A percentile compares a stretch with the other conserved stretches of the same genome.
phyloP scores from a whole-genome alignment of 1,140 invertebrate species.

The Pygmarrhopalites habei region DNA sequence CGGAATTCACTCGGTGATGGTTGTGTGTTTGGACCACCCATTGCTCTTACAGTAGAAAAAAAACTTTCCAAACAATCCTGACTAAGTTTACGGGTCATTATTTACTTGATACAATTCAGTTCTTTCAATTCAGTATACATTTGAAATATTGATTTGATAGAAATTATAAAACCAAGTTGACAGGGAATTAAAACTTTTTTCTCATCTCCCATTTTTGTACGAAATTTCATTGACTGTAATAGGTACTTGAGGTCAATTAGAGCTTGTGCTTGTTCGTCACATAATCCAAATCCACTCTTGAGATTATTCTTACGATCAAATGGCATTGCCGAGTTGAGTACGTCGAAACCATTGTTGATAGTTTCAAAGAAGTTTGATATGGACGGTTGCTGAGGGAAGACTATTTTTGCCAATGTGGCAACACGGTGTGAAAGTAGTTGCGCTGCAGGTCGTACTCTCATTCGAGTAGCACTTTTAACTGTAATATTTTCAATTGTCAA shows the following conservation, averaged over 20 bases:
- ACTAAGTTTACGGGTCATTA: conserved; percentile 40
- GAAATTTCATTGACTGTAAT: conserved; percentile 5
- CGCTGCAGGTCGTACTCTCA: conserved; percentile 27
- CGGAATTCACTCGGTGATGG: conserved; percentile 38
- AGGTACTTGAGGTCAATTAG: conserved; percentile 7
- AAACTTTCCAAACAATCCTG: conserved; percentile 42
- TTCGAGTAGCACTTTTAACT: conserved; percentile 20
- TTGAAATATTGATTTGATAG: conserved; percentile 21
- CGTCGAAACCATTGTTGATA: conserved; percentile 33
- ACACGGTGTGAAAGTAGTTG: conserved; percentile 26
- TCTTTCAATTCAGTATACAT: background rate
- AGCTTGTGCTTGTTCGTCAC: conserved; percentile 1
- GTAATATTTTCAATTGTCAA: conserved; percentile 11
- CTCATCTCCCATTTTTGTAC: background rate
- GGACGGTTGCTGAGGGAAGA: background rate
- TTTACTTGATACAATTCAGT: conserved; percentile 15
- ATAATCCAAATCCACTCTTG: conserved; percentile 18
- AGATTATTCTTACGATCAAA: conserved; percentile 1
- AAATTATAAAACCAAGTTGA: conserved; percentile 22
- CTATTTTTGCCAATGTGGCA: conserved; percentile 1
- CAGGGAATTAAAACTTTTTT: conserved; percentile 19
- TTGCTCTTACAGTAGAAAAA: conserved; percentile 40
- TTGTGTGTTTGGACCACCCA: conserved; percentile 36
- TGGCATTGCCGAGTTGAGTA: conserved; percentile 27
- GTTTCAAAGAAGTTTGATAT: conserved; percentile 25